Evolutionary conservation across 2,888 invertebrate genomes (phyloP), one percentile per base, ranked within the genome.

Genomic region (Cataglyphis livida): DNA sequence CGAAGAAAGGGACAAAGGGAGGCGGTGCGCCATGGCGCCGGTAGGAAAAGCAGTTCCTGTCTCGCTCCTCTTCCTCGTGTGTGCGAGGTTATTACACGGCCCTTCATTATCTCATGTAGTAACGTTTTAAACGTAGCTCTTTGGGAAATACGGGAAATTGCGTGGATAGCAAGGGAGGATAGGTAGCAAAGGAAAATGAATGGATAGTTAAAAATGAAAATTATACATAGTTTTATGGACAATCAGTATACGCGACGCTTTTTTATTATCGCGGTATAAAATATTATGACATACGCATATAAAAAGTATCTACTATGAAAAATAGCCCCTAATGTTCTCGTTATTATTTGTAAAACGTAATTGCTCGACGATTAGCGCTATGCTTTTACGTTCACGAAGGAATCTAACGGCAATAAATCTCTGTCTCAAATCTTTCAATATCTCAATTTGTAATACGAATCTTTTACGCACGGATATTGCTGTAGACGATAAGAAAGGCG

Each of bases 101-200:
- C 74, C 87, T 88, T 87, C 87, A 85, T 88, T 87, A 83, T 85
- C 85, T 68, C 81, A 78, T 79, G 75, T 75, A 79, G 75, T 83
- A n/a, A 28, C 41, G 51, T 54, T 81, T 81, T 62, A 74, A 25
- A 15, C 61, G 25, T 6, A n/a, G 38, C 51, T 41, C 44, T 82
- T 64, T 59, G 75, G 44, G 48, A 62, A 28, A 79, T 66, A 66
- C 78, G n/a, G 62, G n/a, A 25, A 51, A 51, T 62, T 28, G 61
- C 25, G n/a, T 12, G 12, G 35, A 73, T n/a, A 28, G 59, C 32
- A 41, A 21, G 7, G 44, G 21, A 78, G 44, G 21, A 28, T 25
- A 25, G 41, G 61, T 15, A 28, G 44, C 32, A 41, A 12, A 2
- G 21, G 21, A 78, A 44, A 15, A 28, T n/a, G 59, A 15, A 28